phyloP scores from a whole-genome alignment of 2,797 vertebrate species.

The Alcedo atthis region DNA sequence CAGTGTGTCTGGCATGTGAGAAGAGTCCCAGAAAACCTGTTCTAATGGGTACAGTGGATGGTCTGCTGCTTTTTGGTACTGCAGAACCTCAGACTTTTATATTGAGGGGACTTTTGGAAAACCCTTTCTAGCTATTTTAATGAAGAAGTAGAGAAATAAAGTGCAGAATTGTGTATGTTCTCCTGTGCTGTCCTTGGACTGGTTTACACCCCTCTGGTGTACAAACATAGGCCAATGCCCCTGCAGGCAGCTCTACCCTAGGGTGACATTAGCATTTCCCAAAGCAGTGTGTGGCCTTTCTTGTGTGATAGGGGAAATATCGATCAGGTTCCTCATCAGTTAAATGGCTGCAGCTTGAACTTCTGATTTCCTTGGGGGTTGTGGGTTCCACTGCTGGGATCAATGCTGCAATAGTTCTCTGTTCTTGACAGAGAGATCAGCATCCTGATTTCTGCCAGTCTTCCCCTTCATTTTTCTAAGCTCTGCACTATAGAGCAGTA shows the following conservation, averaged over 20 bases:
- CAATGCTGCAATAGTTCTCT: background rate
- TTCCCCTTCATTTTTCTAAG: background rate
- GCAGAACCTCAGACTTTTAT: background rate
- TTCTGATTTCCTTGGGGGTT: background rate
- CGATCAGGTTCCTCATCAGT: background rate
- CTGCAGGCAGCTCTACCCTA: background rate
- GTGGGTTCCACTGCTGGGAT: background rate
- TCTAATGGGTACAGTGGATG: background rate
- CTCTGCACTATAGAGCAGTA: background rate
- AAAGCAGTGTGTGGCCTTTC: constrained; percentile 1
- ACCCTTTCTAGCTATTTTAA: background rate
- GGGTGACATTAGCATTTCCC: constrained; percentile 15
- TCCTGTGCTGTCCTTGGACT: background rate
- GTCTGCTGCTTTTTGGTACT: background rate
- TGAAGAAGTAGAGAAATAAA: background rate
- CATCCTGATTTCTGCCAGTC: background rate
- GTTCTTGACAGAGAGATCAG: background rate
- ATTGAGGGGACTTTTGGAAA: background rate
- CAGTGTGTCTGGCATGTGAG: background rate
- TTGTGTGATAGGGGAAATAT: background rate
- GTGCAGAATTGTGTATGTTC: background rate
- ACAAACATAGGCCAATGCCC: background rate
- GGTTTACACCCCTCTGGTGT: background rate
- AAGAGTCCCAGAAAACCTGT: background rate
- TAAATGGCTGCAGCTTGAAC: background rate